Conservation (phyloP, 2,113 vertebrate genomes). For the Salvelinus namaycush region DNA sequence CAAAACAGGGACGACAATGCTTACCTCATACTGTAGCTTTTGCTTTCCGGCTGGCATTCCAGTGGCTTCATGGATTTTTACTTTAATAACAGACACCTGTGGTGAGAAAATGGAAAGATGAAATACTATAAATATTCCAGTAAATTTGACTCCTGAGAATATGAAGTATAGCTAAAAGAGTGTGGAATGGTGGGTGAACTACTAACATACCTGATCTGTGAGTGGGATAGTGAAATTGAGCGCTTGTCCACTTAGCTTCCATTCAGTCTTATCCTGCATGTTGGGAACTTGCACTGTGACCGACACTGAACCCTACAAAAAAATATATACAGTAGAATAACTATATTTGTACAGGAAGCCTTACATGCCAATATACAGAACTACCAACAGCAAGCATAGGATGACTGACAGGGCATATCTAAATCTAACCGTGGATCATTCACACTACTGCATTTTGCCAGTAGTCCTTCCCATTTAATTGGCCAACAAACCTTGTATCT, state of each 20-base stretch:
- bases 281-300: constrained; percentile 98
- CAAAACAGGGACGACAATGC: not conserved
- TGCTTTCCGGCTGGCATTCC: constrained; percentile 98
- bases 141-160: not conserved
- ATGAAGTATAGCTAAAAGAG: not conserved
- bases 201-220: constrained; percentile 86
- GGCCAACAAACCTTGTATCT: constrained; percentile 84
- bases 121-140: not conserved
- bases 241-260: constrained; percentile 94
- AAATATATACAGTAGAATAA: not conserved
- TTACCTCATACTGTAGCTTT: constrained; percentile 96
- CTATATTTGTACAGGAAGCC: not conserved
- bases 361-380: not conserved
- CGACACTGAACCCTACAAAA: constrained; percentile 87
- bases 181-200: not conserved
- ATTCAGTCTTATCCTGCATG: constrained; percentile 99
- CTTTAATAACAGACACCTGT: constrained; percentile 98
- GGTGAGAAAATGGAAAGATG: constrained; percentile 9
- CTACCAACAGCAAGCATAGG: not conserved
- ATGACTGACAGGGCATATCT: too few relatives aligned
- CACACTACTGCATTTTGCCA: not conserved
- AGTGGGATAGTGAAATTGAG: constrained; percentile 94
- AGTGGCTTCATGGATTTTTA: constrained; percentile 97
- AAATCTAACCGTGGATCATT: not conserved
- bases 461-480: not conserved